phyloP scores from a whole-genome alignment of 2,797 vertebrate genomes.

The Chromobotia macracanthus region DNA sequence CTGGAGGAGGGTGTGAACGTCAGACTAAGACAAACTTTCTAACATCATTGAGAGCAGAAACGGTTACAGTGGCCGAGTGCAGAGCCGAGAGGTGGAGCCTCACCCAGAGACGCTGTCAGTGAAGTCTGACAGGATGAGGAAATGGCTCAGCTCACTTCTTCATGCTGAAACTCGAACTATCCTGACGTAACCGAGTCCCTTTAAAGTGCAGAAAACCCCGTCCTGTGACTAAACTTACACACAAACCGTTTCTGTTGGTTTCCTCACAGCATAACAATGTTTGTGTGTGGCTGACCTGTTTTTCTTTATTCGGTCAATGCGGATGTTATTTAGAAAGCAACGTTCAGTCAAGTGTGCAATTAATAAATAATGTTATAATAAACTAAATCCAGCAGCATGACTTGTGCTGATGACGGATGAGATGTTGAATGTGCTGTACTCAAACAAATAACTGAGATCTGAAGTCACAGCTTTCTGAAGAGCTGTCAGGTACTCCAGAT shows the following conservation, averaged over 20 bases:
- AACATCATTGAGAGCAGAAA: background rate
- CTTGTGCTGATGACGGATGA: too few species aligned
- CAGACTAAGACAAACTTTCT: conserved; percentile 28
- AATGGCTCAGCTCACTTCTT: conserved; percentile 8
- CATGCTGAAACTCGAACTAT: conserved; percentile 35
- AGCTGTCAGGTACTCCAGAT: background rate
- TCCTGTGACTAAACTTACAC: background rate
- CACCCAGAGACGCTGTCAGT: conserved; percentile 3
- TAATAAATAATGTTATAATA: too few species aligned
- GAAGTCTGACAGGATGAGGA: conserved; percentile 24
- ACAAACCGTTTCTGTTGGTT: background rate
- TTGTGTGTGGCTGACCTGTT: background rate
- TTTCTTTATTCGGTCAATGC: background rate
- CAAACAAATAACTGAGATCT: too few species aligned
- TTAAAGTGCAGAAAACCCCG: conserved; percentile 15
- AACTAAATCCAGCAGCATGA: too few species aligned
- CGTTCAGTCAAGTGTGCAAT: too few species aligned
- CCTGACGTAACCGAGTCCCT: conserved; percentile 24
- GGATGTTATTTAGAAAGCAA: background rate
- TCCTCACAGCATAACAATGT: background rate
- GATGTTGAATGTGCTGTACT: too few species aligned
- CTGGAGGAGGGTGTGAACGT: background rate
- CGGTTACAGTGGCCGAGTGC: too few species aligned
- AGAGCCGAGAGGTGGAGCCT: background rate
- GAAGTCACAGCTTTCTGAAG: too few species aligned